A percentile compares a stretch with the other conserved stretches of the same genome.
Conservation (phyloP, 2,113 vertebrate species). For the Saccopteryx bilineata region DNA sequence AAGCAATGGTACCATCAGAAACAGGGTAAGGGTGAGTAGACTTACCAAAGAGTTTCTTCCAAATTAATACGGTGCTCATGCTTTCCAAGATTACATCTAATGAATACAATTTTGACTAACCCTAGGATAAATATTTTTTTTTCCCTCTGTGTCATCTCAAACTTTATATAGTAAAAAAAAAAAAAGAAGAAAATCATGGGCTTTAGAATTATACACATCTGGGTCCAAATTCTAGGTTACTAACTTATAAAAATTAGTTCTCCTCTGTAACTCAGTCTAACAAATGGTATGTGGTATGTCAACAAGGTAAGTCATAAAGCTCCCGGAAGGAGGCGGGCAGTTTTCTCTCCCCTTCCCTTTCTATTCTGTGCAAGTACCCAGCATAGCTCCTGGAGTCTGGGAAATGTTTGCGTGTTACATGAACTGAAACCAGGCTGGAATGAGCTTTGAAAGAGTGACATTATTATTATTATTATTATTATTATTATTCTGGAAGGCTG, state of each 20-base stretch:
- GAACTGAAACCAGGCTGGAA: neutral
- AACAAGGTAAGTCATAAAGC: neutral
- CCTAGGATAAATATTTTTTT: neutral
- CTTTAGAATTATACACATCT: neutral
- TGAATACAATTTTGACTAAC: neutral
- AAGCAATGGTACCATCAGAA: neutral
- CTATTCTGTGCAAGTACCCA: too few relatives aligned
- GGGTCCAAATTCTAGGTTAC: neutral
- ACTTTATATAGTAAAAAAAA: neutral
- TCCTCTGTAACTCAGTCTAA: neutral
- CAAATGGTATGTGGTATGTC: neutral
- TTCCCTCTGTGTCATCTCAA: neutral
- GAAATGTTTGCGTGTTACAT: neutral
- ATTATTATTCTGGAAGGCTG: neutral
- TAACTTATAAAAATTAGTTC: neutral
- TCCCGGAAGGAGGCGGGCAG: neutral
- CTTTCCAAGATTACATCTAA: neutral
- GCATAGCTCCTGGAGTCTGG: neutral
- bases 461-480: neutral
- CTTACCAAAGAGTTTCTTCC: neutral
- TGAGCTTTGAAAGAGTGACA: neutral
- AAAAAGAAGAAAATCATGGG: neutral
- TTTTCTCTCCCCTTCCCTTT: neutral
- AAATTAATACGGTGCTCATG: neutral
- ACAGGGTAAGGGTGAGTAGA: neutral